Percentiles rank a stretch among this genome's conserved stretches.
These are phyloP conservation scores for Anodontia alba DNA, from an alignment of 2,888 invertebrate genomes.

Conservation along the genomic window DNA sequence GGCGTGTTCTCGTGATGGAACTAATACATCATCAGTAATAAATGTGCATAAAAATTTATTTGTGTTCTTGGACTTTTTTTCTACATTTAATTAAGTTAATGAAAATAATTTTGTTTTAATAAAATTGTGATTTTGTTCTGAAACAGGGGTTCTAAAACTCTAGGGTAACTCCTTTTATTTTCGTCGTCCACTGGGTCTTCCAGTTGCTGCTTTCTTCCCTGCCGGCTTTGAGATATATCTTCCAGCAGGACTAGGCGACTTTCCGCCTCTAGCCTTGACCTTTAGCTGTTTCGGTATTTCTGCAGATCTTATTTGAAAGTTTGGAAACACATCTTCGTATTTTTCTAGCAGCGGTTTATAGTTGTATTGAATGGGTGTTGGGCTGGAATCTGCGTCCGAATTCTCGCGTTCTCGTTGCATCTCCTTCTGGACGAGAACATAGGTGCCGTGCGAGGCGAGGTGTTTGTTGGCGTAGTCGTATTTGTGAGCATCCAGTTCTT, in stretches of 20 bases:
- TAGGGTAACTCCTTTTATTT: conserved; percentile 30
- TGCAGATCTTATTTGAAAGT: conserved; percentile 78
- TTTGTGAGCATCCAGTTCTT: conserved; percentile 83
- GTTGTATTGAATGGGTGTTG: conserved; percentile 68
- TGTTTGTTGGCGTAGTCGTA: conserved; percentile 82
- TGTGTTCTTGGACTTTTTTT: too few relatives aligned
- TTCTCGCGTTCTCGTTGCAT: conserved; percentile 53
- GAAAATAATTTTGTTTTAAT: too few relatives aligned
- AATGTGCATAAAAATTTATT: too few relatives aligned
- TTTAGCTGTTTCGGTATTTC: conserved; percentile 71
- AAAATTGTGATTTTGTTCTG: too few relatives aligned
- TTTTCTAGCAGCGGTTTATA: conserved; percentile 82
- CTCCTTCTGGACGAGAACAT: conserved; percentile 83
- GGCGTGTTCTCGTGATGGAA: too few relatives aligned
- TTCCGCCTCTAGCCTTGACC: conserved; percentile 69
- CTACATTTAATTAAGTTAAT: too few relatives aligned
- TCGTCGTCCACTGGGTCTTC: conserved; percentile 34
- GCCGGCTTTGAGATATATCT: conserved; percentile 51
- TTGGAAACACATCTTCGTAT: conserved; percentile 80
- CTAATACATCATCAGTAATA: too few relatives aligned
- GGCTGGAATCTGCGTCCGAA: conserved; percentile 56
- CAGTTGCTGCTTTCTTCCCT: conserved; percentile 44
- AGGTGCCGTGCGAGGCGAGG: conserved; percentile 81
- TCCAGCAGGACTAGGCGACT: conserved; percentile 82
- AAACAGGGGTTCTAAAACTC: too few relatives aligned